phyloP scores from a whole-genome alignment of 2,797 vertebrate species.

The Rhinatrema bivittatum region DNA sequence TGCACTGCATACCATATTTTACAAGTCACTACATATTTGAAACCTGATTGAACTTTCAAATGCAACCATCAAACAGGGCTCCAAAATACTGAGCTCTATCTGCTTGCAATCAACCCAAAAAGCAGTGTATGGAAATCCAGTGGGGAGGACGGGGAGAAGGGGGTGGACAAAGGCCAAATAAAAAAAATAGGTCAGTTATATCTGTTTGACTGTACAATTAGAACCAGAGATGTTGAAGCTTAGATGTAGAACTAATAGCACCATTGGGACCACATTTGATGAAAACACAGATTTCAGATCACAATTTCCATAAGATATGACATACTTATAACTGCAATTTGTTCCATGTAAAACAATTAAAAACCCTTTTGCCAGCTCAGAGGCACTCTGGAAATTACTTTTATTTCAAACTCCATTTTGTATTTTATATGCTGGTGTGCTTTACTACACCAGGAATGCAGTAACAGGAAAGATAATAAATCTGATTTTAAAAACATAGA shows the following conservation, averaged over 20 bases:
- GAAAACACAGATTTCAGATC: neutral
- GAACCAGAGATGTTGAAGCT: rapidly evolving
- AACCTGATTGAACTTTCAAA: too few relatives aligned
- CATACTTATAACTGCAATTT: neutral
- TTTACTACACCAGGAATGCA: neutral
- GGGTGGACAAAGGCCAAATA: too few relatives aligned
- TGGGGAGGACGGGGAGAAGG: too few relatives aligned
- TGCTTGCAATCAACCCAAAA: too few relatives aligned
- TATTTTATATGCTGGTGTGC: neutral
- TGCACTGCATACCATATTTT: too few relatives aligned
- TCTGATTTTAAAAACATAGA: rapidly evolving
- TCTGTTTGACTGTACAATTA: too few relatives aligned
- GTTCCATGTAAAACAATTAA: rapidly evolving
- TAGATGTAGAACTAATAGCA: neutral
- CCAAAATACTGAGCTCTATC: too few relatives aligned
- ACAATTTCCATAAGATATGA: neutral
- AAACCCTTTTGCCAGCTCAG: too few relatives aligned
- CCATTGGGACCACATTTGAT: rapidly evolving
- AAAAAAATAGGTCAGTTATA: too few relatives aligned
- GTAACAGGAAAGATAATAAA: neutral
- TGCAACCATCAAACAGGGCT: too few relatives aligned
- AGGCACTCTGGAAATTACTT: rapidly evolving
- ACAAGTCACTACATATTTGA: too few relatives aligned
- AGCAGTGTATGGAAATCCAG: too few relatives aligned
- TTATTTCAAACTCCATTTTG: neutral